These are phyloP conservation scores for Manis javanica DNA, from an alignment of 2,797 vertebrate species.

Conservation along the genomic window DNA sequence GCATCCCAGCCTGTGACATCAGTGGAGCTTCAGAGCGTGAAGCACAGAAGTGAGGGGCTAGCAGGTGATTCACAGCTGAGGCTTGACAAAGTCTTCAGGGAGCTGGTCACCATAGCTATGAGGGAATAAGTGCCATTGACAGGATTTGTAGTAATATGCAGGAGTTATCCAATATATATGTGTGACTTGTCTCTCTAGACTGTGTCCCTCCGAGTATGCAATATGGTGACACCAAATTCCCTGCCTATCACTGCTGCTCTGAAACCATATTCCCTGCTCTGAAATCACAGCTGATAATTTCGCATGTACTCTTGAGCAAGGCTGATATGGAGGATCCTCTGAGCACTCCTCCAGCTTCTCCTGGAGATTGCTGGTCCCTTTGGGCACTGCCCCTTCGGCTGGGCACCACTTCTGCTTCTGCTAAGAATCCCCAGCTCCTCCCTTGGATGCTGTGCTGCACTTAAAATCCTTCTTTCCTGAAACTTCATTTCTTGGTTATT, in stretches of 20 bases:
- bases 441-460: no score
- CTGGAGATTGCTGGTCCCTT: neutral
- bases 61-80: neutral
- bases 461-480: neutral
- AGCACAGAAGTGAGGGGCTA: neutral
- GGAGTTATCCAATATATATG: neutral
- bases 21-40: neutral
- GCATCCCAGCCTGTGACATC: neutral
- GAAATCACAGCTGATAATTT: neutral
- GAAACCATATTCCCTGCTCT: neutral
- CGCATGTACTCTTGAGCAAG: neutral
- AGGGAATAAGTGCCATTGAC: neutral
- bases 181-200: neutral
- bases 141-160: neutral
- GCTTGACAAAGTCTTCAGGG: neutral
- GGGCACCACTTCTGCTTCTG: neutral
- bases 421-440: neutral
- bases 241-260: neutral
- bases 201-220: neutral
- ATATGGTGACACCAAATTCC: neutral
- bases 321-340: neutral
- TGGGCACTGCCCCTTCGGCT: neutral
- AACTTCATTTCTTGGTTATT: constrained; percentile 15
- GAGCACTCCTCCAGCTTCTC: neutral
- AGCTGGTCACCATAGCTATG: neutral